Conservation (phyloP, 2,113 vertebrate genomes). For the Pampusana beccarii region DNA sequence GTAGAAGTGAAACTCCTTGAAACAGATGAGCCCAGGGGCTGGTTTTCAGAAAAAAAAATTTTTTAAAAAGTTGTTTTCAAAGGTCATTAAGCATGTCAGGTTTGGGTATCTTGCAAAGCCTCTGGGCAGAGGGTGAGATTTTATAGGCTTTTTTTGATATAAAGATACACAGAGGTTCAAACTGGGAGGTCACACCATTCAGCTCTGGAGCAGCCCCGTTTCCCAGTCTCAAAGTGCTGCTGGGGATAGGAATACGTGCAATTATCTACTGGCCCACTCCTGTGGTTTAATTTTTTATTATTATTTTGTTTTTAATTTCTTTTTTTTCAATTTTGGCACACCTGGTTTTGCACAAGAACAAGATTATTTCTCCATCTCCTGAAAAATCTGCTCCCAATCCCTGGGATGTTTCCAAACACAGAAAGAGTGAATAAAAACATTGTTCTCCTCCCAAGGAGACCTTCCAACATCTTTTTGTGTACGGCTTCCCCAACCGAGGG, state of each 20-base stretch:
- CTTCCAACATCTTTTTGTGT: not conserved
- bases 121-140: not conserved
- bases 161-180: not conserved
- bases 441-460: not conserved
- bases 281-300: not conserved
- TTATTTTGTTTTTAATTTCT: not conserved
- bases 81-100: not conserved
- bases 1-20: slow-evolving; percentile 69
- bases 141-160: not conserved
- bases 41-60: not conserved
- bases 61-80: not conserved
- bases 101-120: not conserved
- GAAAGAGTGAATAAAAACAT: not conserved
- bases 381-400: not conserved
- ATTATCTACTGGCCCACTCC: not conserved
- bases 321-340: not conserved
- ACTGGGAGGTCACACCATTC: not conserved
- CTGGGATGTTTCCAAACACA: not conserved
- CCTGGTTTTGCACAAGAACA: not conserved
- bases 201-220: not conserved
- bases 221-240: not conserved
- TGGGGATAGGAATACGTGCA: rapidly evolving
- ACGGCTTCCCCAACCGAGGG: not conserved
- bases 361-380: not conserved
- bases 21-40: not conserved